phyloP scores from a whole-genome alignment of 92 coral and sea anemone species.

The Blastomussa wellsi region DNA sequence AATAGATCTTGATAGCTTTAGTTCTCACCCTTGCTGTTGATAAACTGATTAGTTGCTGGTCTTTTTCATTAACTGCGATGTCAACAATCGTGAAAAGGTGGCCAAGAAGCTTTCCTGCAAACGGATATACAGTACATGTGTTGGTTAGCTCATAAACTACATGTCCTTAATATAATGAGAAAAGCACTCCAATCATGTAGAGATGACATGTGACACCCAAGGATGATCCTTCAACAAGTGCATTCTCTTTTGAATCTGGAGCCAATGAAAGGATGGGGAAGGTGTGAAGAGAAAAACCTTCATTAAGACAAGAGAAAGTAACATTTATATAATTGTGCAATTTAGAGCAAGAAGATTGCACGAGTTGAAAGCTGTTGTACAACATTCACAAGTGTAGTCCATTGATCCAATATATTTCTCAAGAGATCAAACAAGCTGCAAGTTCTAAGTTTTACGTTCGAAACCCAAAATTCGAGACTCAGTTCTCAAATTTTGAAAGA shows the following conservation, averaged over 20 bases:
- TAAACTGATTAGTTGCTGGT: conserved; percentile 92
- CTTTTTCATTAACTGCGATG: conserved; percentile 93
- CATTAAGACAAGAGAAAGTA: no score
- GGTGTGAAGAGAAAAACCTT: background rate
- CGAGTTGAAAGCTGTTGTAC: no score
- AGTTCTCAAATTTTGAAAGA: no score
- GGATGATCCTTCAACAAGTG: background rate
- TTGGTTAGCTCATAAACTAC: background rate
- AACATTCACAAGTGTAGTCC: no score
- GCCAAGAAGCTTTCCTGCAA: conserved; percentile 88
- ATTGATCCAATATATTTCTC: no score
- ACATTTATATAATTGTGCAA: no score
- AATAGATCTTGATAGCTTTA: background rate
- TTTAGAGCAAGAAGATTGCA: no score
- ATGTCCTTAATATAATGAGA: no score
- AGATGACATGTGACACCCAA: background rate
- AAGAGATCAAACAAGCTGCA: no score
- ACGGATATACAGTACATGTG: background rate
- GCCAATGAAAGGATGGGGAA: background rate
- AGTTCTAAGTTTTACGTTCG: no score
- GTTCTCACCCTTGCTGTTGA: conserved; percentile 92
- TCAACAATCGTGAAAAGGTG: conserved; percentile 95
- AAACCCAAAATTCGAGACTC: no score
- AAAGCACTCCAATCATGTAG: no score
- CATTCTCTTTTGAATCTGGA: background rate